These are phyloP conservation scores for Astyanax mexicanus DNA, from an alignment of 2,797 vertebrate species.

Conservation along the genomic window DNA sequence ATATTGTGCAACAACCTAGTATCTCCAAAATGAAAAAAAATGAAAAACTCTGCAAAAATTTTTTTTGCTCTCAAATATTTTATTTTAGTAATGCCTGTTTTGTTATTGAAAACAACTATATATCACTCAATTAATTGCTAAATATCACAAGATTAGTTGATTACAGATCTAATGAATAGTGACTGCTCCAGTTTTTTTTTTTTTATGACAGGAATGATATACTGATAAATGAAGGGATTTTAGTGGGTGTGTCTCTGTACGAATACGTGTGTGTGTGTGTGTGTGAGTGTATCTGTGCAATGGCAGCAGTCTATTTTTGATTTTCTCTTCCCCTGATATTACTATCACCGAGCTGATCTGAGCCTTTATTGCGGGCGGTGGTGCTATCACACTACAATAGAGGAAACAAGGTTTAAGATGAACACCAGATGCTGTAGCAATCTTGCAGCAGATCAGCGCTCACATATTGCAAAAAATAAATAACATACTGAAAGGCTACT, in stretches of 20 bases:
- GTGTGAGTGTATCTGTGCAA: not conserved
- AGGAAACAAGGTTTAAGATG: conserved; percentile 28
- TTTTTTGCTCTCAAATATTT: too few relatives aligned
- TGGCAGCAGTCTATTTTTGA: conserved; percentile 5
- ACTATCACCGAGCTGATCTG: conserved; percentile 12
- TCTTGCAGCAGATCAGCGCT: conserved; percentile 17
- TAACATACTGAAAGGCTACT: not conserved
- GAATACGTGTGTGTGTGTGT: conserved; percentile 7
- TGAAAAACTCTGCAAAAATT: too few relatives aligned
- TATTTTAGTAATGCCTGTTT: too few relatives aligned
- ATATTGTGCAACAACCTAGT: too few relatives aligned
- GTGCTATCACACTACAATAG: not conserved
- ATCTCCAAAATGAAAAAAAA: too few relatives aligned
- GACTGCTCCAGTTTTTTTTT: too few relatives aligned
- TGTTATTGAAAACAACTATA: too few relatives aligned
- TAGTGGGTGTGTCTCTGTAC: not conserved
- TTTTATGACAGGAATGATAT: too few relatives aligned
- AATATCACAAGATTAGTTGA: too few relatives aligned
- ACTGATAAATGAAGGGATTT: not conserved
- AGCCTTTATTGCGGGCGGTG: not conserved
- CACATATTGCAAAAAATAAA: conserved; percentile 21
- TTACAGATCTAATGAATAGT: too few relatives aligned
- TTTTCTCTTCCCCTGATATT: not conserved
- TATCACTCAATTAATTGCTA: too few relatives aligned
- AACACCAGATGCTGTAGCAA: conserved; percentile 21